phyloP scores from a whole-genome alignment of 2,113 vertebrate genomes.

The Phoxinus phoxinus region DNA sequence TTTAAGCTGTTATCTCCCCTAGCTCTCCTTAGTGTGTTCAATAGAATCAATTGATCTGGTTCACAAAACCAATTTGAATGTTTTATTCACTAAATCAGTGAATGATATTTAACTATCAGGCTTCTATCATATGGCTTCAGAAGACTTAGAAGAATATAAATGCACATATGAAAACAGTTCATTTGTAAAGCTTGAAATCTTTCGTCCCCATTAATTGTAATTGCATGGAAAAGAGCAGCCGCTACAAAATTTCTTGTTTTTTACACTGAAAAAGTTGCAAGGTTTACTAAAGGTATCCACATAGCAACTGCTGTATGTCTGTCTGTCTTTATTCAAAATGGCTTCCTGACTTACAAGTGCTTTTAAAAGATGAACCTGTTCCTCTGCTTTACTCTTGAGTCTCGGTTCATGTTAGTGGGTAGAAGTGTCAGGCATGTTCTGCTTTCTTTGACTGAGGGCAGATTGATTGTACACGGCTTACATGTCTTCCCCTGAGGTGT shows the following conservation, averaged over 20 bases:
- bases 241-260: neutral
- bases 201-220: neutral
- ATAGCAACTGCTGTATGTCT: neutral
- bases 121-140: neutral
- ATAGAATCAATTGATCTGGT: neutral
- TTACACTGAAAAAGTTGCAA: neutral
- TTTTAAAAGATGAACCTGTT: neutral
- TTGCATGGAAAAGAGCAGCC: neutral
- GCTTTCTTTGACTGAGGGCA: neutral
- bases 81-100: neutral
- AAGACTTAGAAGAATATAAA: neutral
- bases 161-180: neutral
- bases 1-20: neutral
- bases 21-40: neutral
- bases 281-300: too few relatives aligned
- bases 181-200: neutral
- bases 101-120: neutral
- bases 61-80: neutral
- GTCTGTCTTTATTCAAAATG: conserved; percentile 1
- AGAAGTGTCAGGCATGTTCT: neutral
- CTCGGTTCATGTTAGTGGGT: neutral
- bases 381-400: neutral
- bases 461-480: neutral
- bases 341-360: neutral
- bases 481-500: conserved; percentile 12